Evolutionary conservation across 2,888 invertebrate genomes (phyloP).

Genomic region (Lingula anatina): DNA sequence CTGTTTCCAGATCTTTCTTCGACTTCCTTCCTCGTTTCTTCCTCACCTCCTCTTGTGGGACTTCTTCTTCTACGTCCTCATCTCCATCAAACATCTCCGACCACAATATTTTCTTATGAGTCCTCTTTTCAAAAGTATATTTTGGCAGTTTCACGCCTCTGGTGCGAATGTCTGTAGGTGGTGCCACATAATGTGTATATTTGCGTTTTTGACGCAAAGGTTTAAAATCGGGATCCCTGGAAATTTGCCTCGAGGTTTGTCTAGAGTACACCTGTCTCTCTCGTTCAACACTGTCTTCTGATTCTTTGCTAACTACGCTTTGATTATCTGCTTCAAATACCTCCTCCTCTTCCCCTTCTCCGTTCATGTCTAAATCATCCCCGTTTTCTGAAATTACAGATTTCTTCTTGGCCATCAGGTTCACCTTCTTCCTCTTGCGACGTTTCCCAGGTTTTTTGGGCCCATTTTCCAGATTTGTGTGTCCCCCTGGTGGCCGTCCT

Average conservation of each 20-base stretch:
- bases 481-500: constrained; percentile 47
- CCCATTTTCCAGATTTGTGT: constrained; percentile 36
- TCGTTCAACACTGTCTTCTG: constrained; percentile 2
- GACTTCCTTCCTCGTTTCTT: not conserved
- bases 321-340: not conserved
- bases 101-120: constrained; percentile 46
- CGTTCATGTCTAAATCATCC: too few relatives aligned
- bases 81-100: not conserved
- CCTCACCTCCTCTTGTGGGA: not conserved
- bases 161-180: constrained; percentile 54
- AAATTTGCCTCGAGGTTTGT: too few relatives aligned
- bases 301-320: not conserved
- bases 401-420: constrained; percentile 4
- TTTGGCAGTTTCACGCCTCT: constrained; percentile 64
- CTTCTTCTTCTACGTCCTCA: not conserved
- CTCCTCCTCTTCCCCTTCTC: not conserved
- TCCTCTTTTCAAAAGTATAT: constrained; percentile 55
- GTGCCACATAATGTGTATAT: constrained; percentile 35
- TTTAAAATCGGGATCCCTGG: too few relatives aligned
- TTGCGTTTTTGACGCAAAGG: constrained; percentile 23
- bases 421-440: constrained; percentile 31
- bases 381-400: not conserved
- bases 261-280: too few relatives aligned
- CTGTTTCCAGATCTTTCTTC: too few relatives aligned
- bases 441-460: constrained; percentile 23